A percentile compares a stretch with the other conserved stretches of the same genome.
Conservation (phyloP, 2,113 vertebrate genomes). For the Leucosticte australis region DNA sequence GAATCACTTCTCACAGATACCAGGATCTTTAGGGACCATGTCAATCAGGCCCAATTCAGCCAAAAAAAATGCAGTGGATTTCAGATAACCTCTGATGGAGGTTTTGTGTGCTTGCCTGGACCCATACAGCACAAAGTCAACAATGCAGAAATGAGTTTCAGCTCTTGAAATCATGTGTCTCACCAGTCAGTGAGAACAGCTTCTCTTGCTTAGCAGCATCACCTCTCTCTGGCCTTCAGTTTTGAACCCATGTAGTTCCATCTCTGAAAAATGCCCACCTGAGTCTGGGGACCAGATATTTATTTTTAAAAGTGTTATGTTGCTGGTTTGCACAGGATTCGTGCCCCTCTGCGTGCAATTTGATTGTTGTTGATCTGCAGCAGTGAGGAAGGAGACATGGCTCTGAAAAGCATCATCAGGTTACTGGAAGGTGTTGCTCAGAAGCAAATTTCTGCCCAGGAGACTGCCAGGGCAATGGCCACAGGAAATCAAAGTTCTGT, state of each 20-base stretch:
- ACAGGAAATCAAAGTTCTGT: neutral
- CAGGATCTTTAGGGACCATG: neutral
- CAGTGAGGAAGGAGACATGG: neutral
- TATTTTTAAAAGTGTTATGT: neutral
- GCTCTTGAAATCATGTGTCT: neutral
- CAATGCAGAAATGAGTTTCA: neutral
- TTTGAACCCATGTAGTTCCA: neutral
- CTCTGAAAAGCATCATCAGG: neutral
- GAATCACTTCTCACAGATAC: neutral
- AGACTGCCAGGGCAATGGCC: neutral
- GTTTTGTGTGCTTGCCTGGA: neutral
- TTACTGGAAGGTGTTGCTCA: neutral
- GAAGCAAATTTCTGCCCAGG: neutral
- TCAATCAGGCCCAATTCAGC: neutral
- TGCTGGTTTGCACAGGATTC: neutral
- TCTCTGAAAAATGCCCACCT: neutral
- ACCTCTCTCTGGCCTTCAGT: neutral
- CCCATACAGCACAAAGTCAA: neutral
- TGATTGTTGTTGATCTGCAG: neutral
- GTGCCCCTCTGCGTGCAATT: fast-evolving
- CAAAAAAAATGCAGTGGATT: neutral
- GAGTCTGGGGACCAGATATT: neutral
- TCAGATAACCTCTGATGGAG: neutral
- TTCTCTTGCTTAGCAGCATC: neutral
- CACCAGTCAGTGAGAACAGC: neutral